Base-by-base conservation (phyloP, 1,140 invertebrate species). In the Pseudobourletiella spinata region DNA sequence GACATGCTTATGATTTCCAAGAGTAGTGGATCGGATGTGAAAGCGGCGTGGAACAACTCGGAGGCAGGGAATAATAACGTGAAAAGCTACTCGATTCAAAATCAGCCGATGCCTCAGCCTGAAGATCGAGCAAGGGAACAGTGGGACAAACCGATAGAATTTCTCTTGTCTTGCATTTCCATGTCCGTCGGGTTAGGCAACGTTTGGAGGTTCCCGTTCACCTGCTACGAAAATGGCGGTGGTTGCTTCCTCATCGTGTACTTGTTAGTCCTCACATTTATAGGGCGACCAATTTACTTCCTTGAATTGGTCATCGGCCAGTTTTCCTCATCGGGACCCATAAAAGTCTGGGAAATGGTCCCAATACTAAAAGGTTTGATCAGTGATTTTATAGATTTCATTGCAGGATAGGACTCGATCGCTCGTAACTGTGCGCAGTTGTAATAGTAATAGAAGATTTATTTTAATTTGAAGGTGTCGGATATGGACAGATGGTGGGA, bases 91-190 rank as follows among this genome's bases (percentile, higher is more conserved):
- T n/a, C n/a, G n/a, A n/a, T n/a, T n/a, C n/a, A n/a, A n/a, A n/a
- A n/a, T n/a, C n/a, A n/a, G n/a, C n/a, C n/a, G n/a, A n/a, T n/a
- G n/a, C n/a, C n/a, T n/a, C n/a, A n/a, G n/a, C n/a, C n/a, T n/a
- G n/a, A n/a, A n/a, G 32, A 39, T 39, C 32, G 8, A n/a, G 32
- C 8, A n/a, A 30, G 51, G 16, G 51, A 54, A 22, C 51, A 54
- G 25, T 82, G 80, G 80, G 73, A 73, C 4, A 78, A 72, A 32
- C 74, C 77, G 56, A 73, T 79, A 29, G 79, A 81, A 70, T 82
- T 82, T 70, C 61, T 91, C 59, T 75, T 91, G 18, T 86, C 87
- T 26, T 78, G 78, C 54, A 73, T 80, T 39, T 76, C 77, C 42
- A 76, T 78, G 75, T 79, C 77, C 11, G 78, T 79, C 15, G 79